Percentiles rank a stretch among this genome's conserved stretches.
Evolutionary conservation across 2,113 vertebrate genomes (phyloP).

Genomic region (Corydoras maculifer): DNA sequence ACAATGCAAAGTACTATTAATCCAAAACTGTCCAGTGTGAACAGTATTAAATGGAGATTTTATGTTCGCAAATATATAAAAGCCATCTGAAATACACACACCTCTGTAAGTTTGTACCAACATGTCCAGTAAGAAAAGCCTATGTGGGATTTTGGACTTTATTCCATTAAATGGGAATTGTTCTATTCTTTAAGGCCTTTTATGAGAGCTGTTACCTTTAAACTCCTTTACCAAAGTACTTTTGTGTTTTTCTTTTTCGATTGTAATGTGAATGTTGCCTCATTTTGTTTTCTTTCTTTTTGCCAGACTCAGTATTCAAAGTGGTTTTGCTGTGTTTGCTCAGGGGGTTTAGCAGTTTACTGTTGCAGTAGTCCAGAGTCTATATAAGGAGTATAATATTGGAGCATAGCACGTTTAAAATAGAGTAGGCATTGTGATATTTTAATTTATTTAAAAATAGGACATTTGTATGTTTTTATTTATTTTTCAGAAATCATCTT

Average conservation of each 20-base stretch:
- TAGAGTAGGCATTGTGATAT: slow-evolving; percentile 18
- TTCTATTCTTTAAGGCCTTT: neutral
- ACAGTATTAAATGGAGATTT: too few relatives aligned
- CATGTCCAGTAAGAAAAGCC: too few relatives aligned
- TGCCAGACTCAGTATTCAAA: slow-evolving; percentile 6
- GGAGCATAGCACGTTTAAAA: slow-evolving; percentile 5
- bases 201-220: slow-evolving; percentile 5
- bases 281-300: neutral
- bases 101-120: too few relatives aligned
- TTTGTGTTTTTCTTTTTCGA: neutral
- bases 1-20: too few relatives aligned
- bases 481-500: slow-evolving; percentile 21
- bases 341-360: slow-evolving; percentile 33
- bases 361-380: slow-evolving; percentile 27
- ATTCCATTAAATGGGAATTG: too few relatives aligned
- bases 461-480: slow-evolving; percentile 19
- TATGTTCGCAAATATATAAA: too few relatives aligned
- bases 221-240: slow-evolving; percentile 25
- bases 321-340: slow-evolving; percentile 33
- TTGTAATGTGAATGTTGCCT: neutral
- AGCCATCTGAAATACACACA: too few relatives aligned
- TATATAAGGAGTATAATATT: slow-evolving; percentile 2
- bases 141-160: too few relatives aligned
- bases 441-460: slow-evolving; percentile 23
- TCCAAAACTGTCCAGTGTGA: too few relatives aligned